Percentiles rank a stretch among this genome's conserved stretches.
Evolutionary conservation across 1,140 invertebrate genomes (phyloP).

Genomic region (Apis dorsata): DNA sequence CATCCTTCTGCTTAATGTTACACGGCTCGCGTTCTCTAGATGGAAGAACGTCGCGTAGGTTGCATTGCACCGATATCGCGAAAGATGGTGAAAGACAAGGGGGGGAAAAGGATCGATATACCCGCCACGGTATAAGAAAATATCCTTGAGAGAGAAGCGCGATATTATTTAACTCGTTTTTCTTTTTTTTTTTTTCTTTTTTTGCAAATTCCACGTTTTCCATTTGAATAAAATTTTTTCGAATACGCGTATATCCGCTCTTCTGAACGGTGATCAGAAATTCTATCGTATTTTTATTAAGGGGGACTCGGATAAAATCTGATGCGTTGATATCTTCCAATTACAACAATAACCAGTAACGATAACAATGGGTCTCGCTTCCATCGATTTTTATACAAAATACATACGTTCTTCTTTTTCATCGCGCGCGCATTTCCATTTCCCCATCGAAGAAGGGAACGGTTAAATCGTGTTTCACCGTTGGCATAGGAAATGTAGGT

Average conservation of each 20-base stretch:
- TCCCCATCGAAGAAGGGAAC: not conserved
- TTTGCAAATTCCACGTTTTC: too few relatives aligned
- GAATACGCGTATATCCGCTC: too few relatives aligned
- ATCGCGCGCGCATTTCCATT: not conserved
- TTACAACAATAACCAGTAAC: too few relatives aligned
- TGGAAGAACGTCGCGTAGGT: conserved; percentile 15
- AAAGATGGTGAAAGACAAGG: not conserved
- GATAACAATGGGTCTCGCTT: not conserved
- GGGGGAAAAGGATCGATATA: conserved; percentile 8
- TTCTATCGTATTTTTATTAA: too few relatives aligned
- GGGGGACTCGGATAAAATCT: too few relatives aligned
- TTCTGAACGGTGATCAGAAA: too few relatives aligned
- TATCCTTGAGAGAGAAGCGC: not conserved
- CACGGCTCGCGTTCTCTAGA: conserved; percentile 17
- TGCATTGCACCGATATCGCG: not conserved
- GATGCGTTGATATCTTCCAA: too few relatives aligned
- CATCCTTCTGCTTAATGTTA: conserved; percentile 27
- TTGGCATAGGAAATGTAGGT: conserved; percentile 3
- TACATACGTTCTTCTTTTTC: not conserved
- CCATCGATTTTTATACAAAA: not conserved
- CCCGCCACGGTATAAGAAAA: not conserved
- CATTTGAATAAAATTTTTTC: too few relatives aligned
- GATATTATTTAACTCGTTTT: too few relatives aligned
- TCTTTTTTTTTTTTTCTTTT: too few relatives aligned
- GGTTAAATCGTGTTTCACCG: conserved; percentile 13